Base-by-base conservation (phyloP, 2,888 invertebrate genomes). In the Rutpela maculata region DNA sequence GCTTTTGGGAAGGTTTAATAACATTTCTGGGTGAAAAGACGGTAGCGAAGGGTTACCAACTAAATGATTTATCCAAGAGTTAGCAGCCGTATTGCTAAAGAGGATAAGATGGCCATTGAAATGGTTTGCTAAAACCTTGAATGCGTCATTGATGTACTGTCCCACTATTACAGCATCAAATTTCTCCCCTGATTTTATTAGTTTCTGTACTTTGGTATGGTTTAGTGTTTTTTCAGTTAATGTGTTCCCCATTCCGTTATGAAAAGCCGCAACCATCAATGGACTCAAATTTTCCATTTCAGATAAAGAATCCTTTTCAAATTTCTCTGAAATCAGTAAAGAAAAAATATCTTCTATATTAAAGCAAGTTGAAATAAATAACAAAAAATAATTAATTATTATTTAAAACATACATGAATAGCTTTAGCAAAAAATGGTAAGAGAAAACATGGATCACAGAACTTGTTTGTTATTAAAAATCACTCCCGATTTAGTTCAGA, bases 1-100 rank as follows among this genome's bases (percentile, higher is more conserved):
- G 10, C 7, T 7, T 5, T 74, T 56, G 19, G 81, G 74, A 35
- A 75, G 77, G 26, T 72, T 75, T 15, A 90, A 80, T 76, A 90
- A 90, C 17, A 89, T 89, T 68, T 91, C 91, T 0, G 92, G 91
- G 43, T 91, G 89, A 85, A 90, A 91, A 0, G 92, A 90, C 83
- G 90, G 90, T 0, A 91, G 90, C 0, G 87, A 87, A 0, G 92
- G 90, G 66, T 90, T 87, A 0, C 91, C 92, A 85, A 91, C 89
- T 79, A 90, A 88, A 75, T 90, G 89, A 74, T 91, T 91, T 80
- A 91, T 89, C 84, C 89, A 90, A 35, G 88, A 87, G 73, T 88
- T 88, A 62, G 89, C 88, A 15, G 89, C 90, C 26, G 90, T 74
- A 0, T 91, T 90, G 83, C 90, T 90, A 11, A 89, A 82, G 0